Evolutionary conservation across 2,113 vertebrate species (phyloP).

Genomic region (Cichladusa arquata): DNA sequence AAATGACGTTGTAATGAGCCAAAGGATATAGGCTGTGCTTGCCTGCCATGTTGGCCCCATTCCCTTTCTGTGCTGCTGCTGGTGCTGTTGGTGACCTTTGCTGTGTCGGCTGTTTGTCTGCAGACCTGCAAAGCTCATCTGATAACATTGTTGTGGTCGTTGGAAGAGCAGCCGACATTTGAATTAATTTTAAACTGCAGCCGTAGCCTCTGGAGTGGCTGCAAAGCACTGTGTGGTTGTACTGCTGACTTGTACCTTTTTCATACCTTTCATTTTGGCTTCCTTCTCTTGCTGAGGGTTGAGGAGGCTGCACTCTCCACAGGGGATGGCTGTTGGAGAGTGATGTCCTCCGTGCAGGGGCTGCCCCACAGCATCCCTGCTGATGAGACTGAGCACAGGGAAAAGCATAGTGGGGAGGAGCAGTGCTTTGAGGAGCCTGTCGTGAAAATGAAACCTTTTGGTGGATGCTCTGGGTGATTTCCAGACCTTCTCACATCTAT

Average conservation of each 20-base stretch:
- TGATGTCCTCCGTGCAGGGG: not conserved
- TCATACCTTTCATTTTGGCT: not conserved
- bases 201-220: not conserved
- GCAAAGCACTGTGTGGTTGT: not conserved
- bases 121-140: slow-evolving; percentile 24
- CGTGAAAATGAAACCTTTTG: not conserved
- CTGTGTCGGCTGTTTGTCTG: not conserved
- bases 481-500: not conserved
- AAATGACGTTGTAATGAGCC: not conserved
- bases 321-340: not conserved
- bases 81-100: slow-evolving; percentile 4
- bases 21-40: not conserved
- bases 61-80: not conserved
- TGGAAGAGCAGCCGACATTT: not conserved
- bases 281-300: not conserved
- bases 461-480: not conserved
- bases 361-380: not conserved
- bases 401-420: not conserved
- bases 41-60: not conserved
- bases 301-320: fast-evolving
- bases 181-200: not conserved
- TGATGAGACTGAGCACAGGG: not conserved
- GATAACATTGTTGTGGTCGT: not conserved
- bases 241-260: not conserved
- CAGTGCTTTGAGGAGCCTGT: not conserved